Conservation (phyloP, 2,888 invertebrate genomes). For the Microplitis deprimator region DNA sequence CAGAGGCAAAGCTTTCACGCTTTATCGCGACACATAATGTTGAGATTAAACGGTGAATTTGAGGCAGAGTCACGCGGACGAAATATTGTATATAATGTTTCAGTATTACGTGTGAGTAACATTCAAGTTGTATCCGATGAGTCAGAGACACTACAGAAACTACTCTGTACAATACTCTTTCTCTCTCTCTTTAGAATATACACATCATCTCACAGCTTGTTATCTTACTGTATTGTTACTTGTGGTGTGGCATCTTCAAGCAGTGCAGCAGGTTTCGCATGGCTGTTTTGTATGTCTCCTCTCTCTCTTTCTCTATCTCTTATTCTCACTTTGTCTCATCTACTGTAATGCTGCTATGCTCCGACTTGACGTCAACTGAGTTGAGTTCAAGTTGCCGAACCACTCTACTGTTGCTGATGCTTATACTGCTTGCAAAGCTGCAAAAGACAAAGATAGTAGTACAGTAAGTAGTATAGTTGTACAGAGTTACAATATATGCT, state of each 20-base stretch:
- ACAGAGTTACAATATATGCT: background rate
- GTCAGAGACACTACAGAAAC: background rate
- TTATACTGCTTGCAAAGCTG: slow-evolving; percentile 43
- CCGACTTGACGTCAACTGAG: slow-evolving; percentile 49
- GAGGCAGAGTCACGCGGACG: background rate
- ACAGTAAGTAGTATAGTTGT: background rate
- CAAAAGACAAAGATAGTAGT: slow-evolving; percentile 43
- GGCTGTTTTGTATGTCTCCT: slow-evolving; percentile 19
- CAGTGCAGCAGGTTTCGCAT: slow-evolving; percentile 58
- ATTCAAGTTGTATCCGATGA: background rate
- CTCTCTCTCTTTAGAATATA: slow-evolving; percentile 14
- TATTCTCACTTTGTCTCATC: slow-evolving; percentile 9
- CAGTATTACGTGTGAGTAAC: slow-evolving; percentile 37
- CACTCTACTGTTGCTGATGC: slow-evolving; percentile 43
- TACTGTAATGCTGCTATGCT: slow-evolving; percentile 25
- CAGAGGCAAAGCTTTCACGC: background rate
- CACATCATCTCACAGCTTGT: slow-evolving; percentile 52
- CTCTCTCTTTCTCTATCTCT: slow-evolving; percentile 40
- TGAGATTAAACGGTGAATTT: background rate
- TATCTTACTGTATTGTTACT: slow-evolving; percentile 66
- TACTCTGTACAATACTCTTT: background rate
- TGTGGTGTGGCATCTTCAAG: slow-evolving; percentile 53
- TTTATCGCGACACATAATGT: background rate
- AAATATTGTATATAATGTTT: slow-evolving; percentile 35
- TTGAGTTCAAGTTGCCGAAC: slow-evolving; percentile 46